A percentile compares a stretch with the other conserved stretches of the same genome.
phyloP scores from a whole-genome alignment of 2,888 invertebrate species.

The Lochmaea capreae region DNA sequence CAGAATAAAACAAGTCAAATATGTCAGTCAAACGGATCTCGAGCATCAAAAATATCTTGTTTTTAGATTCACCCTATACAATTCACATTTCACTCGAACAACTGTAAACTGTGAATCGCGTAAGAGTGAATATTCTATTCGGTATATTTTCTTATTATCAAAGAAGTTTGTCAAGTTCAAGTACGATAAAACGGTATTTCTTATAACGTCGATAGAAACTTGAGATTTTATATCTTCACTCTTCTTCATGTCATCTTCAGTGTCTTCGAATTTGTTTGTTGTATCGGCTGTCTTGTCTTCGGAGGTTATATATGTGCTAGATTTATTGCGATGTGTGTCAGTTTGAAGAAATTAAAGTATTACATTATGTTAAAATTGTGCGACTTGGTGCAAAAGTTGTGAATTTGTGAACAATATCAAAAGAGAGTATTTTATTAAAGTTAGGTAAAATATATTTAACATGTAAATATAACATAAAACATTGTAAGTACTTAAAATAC shows the following conservation, averaged over 20 bases:
- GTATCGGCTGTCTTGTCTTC: background rate
- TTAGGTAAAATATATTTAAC: background rate
- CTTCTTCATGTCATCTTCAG: conserved; percentile 1
- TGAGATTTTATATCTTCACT: conserved; percentile 7
- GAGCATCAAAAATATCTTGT: background rate
- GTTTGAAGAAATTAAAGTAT: conserved; percentile 52
- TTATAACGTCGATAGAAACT: conserved; percentile 3
- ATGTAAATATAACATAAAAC: background rate
- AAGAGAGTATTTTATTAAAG: background rate
- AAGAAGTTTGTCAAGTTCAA: conserved; percentile 50
- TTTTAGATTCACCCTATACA: conserved; percentile 35
- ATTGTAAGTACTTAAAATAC: conserved; percentile 6
- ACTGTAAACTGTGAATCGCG: conserved; percentile 36
- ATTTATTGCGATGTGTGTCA: conserved; percentile 49
- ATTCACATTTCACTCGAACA: conserved; percentile 38
- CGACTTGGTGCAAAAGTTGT: conserved; percentile 19
- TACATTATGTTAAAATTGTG: conserved; percentile 56
- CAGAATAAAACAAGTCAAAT: too few relatives aligned
- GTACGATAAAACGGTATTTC: conserved; percentile 34
- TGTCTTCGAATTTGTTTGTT: background rate
- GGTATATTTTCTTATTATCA: conserved; percentile 41
- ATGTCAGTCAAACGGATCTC: too few relatives aligned
- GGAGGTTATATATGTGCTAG: conserved; percentile 7
- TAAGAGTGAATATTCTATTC: conserved; percentile 46
- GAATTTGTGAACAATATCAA: background rate